Conservation (phyloP, 2,113 vertebrate genomes). For the Microcebus jonahi region DNA sequence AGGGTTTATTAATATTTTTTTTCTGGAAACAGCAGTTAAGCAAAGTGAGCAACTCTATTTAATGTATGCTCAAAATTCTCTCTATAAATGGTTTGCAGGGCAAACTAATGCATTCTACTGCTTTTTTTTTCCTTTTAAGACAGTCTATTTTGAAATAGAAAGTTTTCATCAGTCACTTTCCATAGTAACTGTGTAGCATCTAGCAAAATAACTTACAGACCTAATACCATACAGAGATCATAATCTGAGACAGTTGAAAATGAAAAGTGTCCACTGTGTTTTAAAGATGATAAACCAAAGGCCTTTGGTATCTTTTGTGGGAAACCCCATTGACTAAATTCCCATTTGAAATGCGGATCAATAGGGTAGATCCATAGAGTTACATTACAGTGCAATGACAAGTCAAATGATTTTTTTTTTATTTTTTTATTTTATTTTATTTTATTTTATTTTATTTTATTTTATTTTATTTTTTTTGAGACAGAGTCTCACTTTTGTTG, state of each 20-base stretch:
- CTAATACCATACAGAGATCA: neutral
- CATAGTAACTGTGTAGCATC: neutral
- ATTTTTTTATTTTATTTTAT: too few species aligned
- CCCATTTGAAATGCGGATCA: neutral
- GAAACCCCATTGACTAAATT: neutral
- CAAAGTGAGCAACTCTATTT: constrained; percentile 53
- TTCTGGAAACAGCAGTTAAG: neutral
- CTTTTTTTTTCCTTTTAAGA: constrained; percentile 20
- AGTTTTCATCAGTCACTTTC: constrained; percentile 49
- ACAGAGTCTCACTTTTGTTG: too few species aligned
- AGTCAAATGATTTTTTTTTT: too few species aligned
- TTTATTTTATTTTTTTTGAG: too few species aligned
- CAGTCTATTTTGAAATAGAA: constrained; percentile 48
- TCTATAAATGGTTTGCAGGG: neutral
- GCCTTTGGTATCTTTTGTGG: neutral
- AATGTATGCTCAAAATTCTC: constrained; percentile 47
- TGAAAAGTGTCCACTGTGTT: neutral
- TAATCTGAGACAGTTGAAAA: neutral
- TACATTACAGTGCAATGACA: neutral
- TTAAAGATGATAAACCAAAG: neutral
- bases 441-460: too few species aligned
- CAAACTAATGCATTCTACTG: constrained; percentile 25
- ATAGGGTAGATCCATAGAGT: neutral
- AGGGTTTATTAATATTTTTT: neutral
- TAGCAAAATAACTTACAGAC: constrained; percentile 43